A percentile compares a stretch with the other conserved stretches of the same genome.
These are phyloP conservation scores for Scolanthus callimorphus DNA, from an alignment of 92 coral and sea anemone species.

Conservation along the genomic window DNA sequence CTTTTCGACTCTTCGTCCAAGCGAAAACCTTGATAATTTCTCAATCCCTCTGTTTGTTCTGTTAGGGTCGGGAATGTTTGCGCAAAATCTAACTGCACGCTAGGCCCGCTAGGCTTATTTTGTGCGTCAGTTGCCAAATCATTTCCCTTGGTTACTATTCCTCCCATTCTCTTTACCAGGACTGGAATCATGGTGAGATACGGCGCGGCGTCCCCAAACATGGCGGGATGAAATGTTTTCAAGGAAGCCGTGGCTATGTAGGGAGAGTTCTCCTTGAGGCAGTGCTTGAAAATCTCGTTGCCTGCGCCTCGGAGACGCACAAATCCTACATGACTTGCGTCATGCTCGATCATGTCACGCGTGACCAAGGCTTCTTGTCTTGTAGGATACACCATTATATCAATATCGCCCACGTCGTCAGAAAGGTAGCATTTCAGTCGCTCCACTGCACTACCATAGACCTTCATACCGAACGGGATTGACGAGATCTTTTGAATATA, in stretches of 20 bases:
- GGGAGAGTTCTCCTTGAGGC: slow-evolving; percentile 29
- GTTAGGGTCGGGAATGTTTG: slow-evolving; percentile 21
- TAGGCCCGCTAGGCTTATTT: slow-evolving; percentile 11
- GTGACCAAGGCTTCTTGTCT: slow-evolving; percentile 21
- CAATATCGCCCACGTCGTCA: slow-evolving; percentile 53
- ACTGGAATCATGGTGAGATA: background rate
- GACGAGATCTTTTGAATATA: background rate
- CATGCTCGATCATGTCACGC: slow-evolving; percentile 37
- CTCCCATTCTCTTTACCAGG: background rate
- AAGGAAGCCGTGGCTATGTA: slow-evolving; percentile 52
- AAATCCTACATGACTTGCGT: slow-evolving; percentile 18
- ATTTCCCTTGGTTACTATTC: background rate
- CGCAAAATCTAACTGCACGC: slow-evolving; percentile 16
- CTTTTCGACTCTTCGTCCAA: slow-evolving; percentile 17
- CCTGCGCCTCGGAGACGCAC: slow-evolving; percentile 43
- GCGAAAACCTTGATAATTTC: background rate
- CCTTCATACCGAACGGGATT: slow-evolving; percentile 10
- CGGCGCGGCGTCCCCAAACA: background rate
- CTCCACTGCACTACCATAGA: slow-evolving; percentile 56
- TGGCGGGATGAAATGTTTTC: slow-evolving; percentile 39
- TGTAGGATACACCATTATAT: slow-evolving; percentile 42
- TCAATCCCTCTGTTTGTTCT: slow-evolving; percentile 11
- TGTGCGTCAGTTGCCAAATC: background rate
- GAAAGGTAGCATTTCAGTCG: slow-evolving; percentile 36
- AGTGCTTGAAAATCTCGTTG: slow-evolving; percentile 47